phyloP scores from a whole-genome alignment of 2,797 vertebrate genomes.

The Sebastes cheni region DNA sequence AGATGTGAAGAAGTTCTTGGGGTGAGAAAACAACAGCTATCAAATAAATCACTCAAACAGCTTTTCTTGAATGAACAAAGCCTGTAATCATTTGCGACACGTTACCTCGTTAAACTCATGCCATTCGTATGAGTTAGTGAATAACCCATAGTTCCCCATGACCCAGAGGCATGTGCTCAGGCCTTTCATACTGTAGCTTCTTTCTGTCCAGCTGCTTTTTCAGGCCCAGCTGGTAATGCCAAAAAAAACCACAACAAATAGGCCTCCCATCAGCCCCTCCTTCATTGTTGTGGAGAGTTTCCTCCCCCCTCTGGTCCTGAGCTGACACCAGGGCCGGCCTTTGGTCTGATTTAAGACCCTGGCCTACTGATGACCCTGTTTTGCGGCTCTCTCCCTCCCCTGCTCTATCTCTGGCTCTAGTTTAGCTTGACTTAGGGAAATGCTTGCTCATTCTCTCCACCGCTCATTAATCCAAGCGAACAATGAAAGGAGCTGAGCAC shows the following conservation, averaged over 20 bases:
- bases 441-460: slow-evolving; percentile 66
- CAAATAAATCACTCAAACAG: slow-evolving; percentile 61
- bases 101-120: slow-evolving; percentile 59
- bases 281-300: slow-evolving; percentile 65
- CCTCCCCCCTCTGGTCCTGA: slow-evolving; percentile 64
- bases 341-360: slow-evolving; percentile 81
- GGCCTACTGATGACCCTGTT: slow-evolving; percentile 76
- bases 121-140: slow-evolving; percentile 64
- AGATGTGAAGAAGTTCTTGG: slow-evolving; percentile 59
- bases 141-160: slow-evolving; percentile 49
- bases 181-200: slow-evolving; percentile 50
- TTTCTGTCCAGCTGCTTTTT: slow-evolving; percentile 72
- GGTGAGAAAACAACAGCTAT: slow-evolving; percentile 57
- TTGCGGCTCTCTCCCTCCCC: slow-evolving; percentile 50
- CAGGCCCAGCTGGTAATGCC: slow-evolving; percentile 68
- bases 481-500: slow-evolving; percentile 69
- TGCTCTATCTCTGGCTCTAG: slow-evolving; percentile 57
- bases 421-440: slow-evolving; percentile 70
- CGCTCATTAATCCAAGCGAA: slow-evolving; percentile 68
- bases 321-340: slow-evolving; percentile 71
- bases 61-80: slow-evolving; percentile 51
- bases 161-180: slow-evolving; percentile 58
- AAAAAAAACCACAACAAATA: slow-evolving; percentile 60
- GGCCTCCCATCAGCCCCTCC: slow-evolving; percentile 56
- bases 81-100: slow-evolving; percentile 56